Evolutionary conservation across 2,888 invertebrate genomes (phyloP).

Genomic region (Allophyes oxyacanthae): DNA sequence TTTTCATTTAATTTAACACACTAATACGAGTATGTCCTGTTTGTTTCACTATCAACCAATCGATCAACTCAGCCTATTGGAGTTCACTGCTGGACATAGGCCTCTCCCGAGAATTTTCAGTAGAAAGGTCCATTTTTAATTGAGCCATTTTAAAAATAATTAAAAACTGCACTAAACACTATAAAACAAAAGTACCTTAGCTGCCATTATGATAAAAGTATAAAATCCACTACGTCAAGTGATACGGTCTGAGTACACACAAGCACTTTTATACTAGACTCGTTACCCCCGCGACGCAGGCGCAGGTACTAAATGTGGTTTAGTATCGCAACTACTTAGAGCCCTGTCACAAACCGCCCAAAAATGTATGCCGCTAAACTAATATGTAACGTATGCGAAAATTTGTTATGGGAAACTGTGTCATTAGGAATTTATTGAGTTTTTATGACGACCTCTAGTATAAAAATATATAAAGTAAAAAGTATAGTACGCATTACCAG

Average conservation of each 20-base stretch:
- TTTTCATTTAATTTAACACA: too few relatives aligned
- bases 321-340: slow-evolving; percentile 53
- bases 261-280: slow-evolving; percentile 81
- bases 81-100: too few relatives aligned
- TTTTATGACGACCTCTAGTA: slow-evolving; percentile 12
- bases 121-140: background rate
- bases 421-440: slow-evolving; percentile 31
- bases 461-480: background rate
- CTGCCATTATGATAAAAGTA: slow-evolving; percentile 82
- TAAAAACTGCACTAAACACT: slow-evolving; percentile 36
- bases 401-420: slow-evolving; percentile 20
- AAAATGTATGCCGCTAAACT: slow-evolving; percentile 38
- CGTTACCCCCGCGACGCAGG: slow-evolving; percentile 76
- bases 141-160: slow-evolving; percentile 1
- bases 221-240: slow-evolving; percentile 82
- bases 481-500: too few relatives aligned
- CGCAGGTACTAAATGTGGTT: slow-evolving; percentile 62
- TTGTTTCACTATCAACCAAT: too few relatives aligned
- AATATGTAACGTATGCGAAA: slow-evolving; percentile 38
- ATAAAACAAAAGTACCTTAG: slow-evolving; percentile 79
- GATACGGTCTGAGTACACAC: slow-evolving; percentile 76
- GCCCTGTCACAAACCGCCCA: slow-evolving; percentile 60
- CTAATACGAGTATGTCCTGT: too few relatives aligned
- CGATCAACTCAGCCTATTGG: too few relatives aligned
- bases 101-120: background rate